Evolutionary conservation across 2,888 invertebrate species (phyloP).

Genomic region (Ormia ochracea): DNA sequence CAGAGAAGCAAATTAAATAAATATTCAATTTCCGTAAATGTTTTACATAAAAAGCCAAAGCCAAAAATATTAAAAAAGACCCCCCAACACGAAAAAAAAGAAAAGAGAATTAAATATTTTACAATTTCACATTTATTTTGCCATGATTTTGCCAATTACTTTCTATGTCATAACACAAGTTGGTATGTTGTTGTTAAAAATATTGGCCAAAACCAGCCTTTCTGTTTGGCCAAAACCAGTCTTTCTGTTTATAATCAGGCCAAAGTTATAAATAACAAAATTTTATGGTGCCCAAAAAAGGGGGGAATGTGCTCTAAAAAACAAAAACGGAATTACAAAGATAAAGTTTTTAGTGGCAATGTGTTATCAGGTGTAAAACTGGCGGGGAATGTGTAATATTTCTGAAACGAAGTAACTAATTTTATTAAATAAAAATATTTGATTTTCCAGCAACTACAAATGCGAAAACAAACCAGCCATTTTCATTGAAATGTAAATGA

Average conservation of each 20-base stretch:
- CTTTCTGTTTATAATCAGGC: slow-evolving; percentile 9
- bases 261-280: slow-evolving; percentile 40
- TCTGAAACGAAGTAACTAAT: neutral
- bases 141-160: neutral
- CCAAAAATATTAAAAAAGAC: neutral
- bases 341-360: slow-evolving; percentile 2
- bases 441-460: neutral
- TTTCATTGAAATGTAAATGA: neutral
- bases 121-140: neutral
- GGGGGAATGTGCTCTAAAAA: neutral
- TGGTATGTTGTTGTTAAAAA: neutral
- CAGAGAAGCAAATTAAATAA: neutral
- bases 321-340: neutral
- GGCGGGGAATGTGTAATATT: neutral
- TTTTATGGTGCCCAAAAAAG: slow-evolving; percentile 2
- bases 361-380: neutral
- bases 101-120: neutral
- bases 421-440: slow-evolving; percentile 1
- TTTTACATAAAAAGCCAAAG: slow-evolving; percentile 11
- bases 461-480: neutral
- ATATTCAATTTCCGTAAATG: slow-evolving; percentile 51
- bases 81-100: neutral
- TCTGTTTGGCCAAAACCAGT: neutral
- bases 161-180: neutral
- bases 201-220: slow-evolving; percentile 9